Evolutionary conservation across 1,140 invertebrate genomes (phyloP).

Genomic region (Heliothis virescens): DNA sequence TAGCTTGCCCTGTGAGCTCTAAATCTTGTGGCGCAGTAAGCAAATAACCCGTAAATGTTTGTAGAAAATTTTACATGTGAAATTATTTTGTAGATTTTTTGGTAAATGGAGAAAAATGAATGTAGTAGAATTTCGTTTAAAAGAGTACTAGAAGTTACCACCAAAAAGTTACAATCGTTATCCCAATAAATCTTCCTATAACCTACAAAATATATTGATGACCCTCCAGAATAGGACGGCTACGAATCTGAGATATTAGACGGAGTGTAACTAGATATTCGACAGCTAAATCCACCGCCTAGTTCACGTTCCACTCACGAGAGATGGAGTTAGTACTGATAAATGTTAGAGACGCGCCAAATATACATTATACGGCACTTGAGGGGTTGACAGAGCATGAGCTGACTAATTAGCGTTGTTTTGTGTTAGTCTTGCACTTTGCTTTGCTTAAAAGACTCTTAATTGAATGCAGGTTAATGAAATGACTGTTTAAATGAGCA

Average conservation of each 20-base stretch:
- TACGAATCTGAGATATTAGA: constrained; percentile 15
- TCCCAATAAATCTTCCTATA: not conserved
- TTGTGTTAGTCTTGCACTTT: constrained; percentile 11
- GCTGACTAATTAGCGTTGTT: not conserved
- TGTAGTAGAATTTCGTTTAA: too few species aligned
- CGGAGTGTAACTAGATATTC: constrained; percentile 1
- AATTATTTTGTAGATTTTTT: too few species aligned
- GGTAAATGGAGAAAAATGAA: too few species aligned
- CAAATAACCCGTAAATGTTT: not conserved
- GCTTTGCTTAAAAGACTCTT: not conserved
- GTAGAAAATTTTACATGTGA: too few species aligned
- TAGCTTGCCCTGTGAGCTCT: not conserved
- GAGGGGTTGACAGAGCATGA: constrained; percentile 6
- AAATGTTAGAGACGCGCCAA: not conserved
- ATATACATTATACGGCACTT: not conserved
- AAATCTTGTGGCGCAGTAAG: not conserved
- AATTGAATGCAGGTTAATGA: too few species aligned
- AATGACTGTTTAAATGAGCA: too few species aligned
- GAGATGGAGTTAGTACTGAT: constrained; percentile 23
- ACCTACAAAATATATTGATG: not conserved
- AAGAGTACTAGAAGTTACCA: too few species aligned
- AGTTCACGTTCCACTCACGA: constrained; percentile 4
- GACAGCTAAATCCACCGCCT: constrained; percentile 14
- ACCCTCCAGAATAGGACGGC: not conserved
- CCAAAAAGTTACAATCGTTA: too few species aligned